Conservation (phyloP, 2,888 invertebrate species). For the Agrochola macilenta region DNA sequence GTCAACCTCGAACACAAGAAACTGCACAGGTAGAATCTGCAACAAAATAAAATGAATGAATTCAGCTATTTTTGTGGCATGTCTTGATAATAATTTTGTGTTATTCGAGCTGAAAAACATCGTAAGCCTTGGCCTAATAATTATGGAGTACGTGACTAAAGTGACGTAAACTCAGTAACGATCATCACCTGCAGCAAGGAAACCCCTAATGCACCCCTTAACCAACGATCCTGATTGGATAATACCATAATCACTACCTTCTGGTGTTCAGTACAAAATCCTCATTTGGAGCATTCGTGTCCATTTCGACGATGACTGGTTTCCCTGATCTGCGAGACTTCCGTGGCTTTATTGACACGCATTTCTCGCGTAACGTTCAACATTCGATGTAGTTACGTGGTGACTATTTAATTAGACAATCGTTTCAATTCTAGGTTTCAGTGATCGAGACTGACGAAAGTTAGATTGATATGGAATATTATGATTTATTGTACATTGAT, state of each 20-base stretch:
- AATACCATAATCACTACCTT: conserved; percentile 12
- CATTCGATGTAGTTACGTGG: conserved; percentile 51
- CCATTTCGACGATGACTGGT: conserved; percentile 13
- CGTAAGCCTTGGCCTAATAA: not conserved
- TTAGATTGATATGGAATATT: not conserved
- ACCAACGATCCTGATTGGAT: conserved; percentile 17
- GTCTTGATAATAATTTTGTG: not conserved
- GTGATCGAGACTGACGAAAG: not conserved
- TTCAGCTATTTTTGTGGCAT: not conserved
- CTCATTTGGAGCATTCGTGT: conserved; percentile 19
- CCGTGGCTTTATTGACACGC: conserved; percentile 47
- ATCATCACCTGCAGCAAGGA: not conserved
- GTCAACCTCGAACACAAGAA: not conserved
- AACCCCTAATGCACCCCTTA: not conserved
- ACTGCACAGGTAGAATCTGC: not conserved
- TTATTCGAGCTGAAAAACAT: not conserved
- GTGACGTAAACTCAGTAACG: not conserved
- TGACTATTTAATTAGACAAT: conserved; percentile 31
- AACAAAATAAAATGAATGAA: not conserved
- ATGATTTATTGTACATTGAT: not conserved
- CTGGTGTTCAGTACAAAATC: not conserved
- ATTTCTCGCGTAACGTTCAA: conserved; percentile 25
- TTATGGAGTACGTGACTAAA: not conserved
- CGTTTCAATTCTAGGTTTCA: conserved; percentile 17
- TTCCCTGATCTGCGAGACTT: conserved; percentile 41